phyloP scores from a whole-genome alignment of 35 echinoderm and acorn worm species.

The Apostichopus japonicus region DNA sequence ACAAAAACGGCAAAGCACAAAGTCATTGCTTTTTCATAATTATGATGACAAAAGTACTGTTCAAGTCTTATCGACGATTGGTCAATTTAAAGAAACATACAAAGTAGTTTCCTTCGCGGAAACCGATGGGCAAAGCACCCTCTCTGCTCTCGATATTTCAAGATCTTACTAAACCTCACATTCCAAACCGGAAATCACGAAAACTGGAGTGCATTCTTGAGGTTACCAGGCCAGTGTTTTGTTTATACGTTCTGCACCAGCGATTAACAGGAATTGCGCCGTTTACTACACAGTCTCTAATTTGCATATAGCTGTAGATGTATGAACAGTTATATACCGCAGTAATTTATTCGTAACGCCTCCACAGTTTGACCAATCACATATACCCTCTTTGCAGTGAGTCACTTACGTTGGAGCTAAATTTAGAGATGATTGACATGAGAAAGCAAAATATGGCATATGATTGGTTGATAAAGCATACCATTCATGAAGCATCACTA shows the following conservation, averaged over 20 bases:
- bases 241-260: background rate
- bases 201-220: background rate
- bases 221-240: slow-evolving; percentile 34
- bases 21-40: no score
- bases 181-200: slow-evolving; percentile 13
- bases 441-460: background rate
- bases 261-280: background rate
- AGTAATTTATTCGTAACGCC: background rate
- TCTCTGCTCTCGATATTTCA: no score
- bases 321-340: background rate
- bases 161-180: no score
- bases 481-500: slow-evolving; percentile 64
- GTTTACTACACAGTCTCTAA: background rate
- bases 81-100: no score
- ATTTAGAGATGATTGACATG: slow-evolving; percentile 54
- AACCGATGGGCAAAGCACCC: no score
- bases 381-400: background rate
- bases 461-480: slow-evolving; percentile 43
- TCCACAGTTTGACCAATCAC: slow-evolving; percentile 11
- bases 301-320: slow-evolving; percentile 28
- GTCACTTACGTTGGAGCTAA: slow-evolving; percentile 39
- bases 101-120: no score
- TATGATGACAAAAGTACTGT: no score
- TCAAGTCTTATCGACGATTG: no score
- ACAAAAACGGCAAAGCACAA: no score